These are phyloP conservation scores for Arvicanthis niloticus DNA, from an alignment of 2,113 vertebrate genomes.

Conservation along the genomic window DNA sequence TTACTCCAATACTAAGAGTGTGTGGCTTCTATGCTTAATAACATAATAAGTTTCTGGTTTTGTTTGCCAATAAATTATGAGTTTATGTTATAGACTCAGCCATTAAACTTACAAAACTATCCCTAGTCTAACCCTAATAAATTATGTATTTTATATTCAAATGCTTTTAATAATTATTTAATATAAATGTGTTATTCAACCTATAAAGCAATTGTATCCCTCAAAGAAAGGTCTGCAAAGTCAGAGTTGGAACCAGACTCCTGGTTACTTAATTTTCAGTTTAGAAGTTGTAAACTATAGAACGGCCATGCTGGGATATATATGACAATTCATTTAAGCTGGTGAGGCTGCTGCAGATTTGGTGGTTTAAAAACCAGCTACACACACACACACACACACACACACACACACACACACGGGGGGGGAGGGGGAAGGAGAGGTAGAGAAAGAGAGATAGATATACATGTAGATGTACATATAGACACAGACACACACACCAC, in stretches of 20 bases:
- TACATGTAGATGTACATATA: no score
- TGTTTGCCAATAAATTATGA: background rate
- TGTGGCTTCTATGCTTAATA: background rate
- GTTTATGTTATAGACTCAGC: background rate
- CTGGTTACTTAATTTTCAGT: background rate
- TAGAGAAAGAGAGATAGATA: background rate
- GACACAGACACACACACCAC: background rate
- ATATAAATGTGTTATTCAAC: slow-evolving; percentile 14
- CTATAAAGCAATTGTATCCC: background rate
- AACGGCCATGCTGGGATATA: background rate
- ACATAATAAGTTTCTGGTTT: background rate
- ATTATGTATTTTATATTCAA: slow-evolving; percentile 1
- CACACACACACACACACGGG: background rate
- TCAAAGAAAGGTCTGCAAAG: background rate
- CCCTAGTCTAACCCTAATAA: background rate
- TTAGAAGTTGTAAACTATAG: background rate
- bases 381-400: background rate
- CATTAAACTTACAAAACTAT: background rate
- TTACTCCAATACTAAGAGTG: background rate
- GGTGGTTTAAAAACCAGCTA: background rate
- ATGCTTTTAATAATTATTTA: slow-evolving; percentile 40
- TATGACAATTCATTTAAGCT: background rate
- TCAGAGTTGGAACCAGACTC: background rate
- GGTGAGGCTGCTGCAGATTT: background rate
- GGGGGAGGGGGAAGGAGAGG: no score